These are phyloP conservation scores for Aspidoscelis tigris DNA, from an alignment of 2,113 vertebrate genomes.

Conservation along the genomic window DNA sequence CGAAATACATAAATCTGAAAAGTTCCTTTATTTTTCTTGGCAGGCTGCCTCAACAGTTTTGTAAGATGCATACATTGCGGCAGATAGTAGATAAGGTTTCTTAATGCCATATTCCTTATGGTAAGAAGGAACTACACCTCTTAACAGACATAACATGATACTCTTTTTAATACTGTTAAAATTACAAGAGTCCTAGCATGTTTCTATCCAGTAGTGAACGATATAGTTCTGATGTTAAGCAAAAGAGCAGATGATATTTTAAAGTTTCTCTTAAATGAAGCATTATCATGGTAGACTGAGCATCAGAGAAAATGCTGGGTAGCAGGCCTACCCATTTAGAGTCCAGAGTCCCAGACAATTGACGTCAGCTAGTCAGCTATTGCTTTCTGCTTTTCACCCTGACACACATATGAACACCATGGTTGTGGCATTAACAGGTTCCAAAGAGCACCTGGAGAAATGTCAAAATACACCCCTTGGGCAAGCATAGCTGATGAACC, in stretches of 20 bases:
- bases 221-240: not conserved
- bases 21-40: not conserved
- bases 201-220: too few relatives aligned
- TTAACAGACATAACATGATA: not conserved
- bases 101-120: not conserved
- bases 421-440: slow-evolving; percentile 15
- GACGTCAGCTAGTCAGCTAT: slow-evolving; percentile 21
- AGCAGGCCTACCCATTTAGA: not conserved
- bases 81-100: not conserved
- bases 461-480: not conserved
- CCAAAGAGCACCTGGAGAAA: slow-evolving; percentile 6
- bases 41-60: not conserved
- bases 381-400: not conserved
- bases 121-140: not conserved
- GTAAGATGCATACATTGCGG: not conserved
- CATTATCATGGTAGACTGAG: rapidly evolving
- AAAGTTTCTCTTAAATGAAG: not conserved
- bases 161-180: not conserved
- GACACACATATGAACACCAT: not conserved
- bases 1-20: not conserved
- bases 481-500: not conserved
- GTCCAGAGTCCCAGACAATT: slow-evolving; percentile 22
- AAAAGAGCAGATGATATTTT: not conserved
- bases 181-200: too few relatives aligned
- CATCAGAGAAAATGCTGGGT: not conserved